Conservation (phyloP, 2,888 invertebrate species). For the Rhamphomyia laevipes region DNA sequence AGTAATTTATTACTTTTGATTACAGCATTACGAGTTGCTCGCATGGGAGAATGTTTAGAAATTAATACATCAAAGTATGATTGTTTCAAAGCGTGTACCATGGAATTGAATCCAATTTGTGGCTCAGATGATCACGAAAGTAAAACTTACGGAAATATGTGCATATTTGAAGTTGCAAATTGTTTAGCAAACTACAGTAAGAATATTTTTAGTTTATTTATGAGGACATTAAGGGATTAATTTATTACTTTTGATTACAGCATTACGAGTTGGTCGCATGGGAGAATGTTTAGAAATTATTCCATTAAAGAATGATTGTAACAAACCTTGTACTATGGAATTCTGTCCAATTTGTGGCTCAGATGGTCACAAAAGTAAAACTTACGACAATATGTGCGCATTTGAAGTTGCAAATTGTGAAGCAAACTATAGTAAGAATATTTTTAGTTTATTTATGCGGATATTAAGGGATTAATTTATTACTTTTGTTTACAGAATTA, state of each 20-base stretch:
- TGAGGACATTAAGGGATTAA: too few relatives aligned
- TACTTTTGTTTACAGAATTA: neutral
- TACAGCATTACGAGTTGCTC: neutral
- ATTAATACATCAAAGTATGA: neutral
- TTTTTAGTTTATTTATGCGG: neutral
- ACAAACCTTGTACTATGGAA: slow-evolving; percentile 4
- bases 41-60: neutral
- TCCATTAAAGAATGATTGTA: too few relatives aligned
- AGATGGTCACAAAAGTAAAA: slow-evolving; percentile 7
- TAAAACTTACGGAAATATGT: neutral
- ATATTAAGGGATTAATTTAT: neutral
- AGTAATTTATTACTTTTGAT: neutral
- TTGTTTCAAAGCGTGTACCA: neutral
- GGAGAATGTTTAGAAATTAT: too few relatives aligned
- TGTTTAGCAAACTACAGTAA: neutral
- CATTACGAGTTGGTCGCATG: too few relatives aligned
- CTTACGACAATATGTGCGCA: slow-evolving; percentile 5
- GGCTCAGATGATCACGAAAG: neutral
- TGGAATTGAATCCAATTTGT: neutral
- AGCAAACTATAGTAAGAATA: neutral
- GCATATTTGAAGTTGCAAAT: neutral
- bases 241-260: too few relatives aligned
- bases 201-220: too few relatives aligned
- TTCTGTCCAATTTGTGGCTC: slow-evolving; percentile 6
- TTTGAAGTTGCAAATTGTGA: slow-evolving; percentile 5